Percentiles rank a stretch among this genome's conserved stretches.
These are phyloP conservation scores for Belonocnema kinseyi DNA, from an alignment of 1,140 invertebrate genomes.

Conservation along the genomic window DNA sequence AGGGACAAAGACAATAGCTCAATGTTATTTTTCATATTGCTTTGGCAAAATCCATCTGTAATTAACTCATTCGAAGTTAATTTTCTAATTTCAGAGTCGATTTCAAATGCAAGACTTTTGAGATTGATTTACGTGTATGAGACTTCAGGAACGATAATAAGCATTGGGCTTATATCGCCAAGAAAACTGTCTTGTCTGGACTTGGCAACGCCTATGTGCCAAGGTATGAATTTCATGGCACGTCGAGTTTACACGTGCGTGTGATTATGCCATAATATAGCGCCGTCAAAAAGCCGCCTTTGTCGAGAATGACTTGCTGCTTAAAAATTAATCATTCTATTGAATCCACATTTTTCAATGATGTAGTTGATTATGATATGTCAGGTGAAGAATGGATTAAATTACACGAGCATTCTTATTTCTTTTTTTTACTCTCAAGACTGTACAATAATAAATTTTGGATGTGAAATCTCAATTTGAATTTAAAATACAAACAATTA, in stretches of 20 bases:
- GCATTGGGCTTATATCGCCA: slow-evolving; percentile 1
- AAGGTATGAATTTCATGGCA: slow-evolving; percentile 5
- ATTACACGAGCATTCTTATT: too few relatives aligned
- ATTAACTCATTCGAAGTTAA: too few relatives aligned
- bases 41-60: too few relatives aligned
- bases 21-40: too few relatives aligned
- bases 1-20: too few relatives aligned
- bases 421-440: too few relatives aligned
- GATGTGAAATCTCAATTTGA: too few relatives aligned
- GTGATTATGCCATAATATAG: background rate
- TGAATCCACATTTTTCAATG: too few relatives aligned
- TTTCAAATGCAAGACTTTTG: background rate
- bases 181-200: slow-evolving; percentile 3
- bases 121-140: slow-evolving; percentile 13
- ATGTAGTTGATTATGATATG: too few relatives aligned
- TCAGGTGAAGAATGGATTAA: slow-evolving; percentile 31
- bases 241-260: background rate
- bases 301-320: background rate
- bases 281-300: background rate
- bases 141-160: background rate
- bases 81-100: background rate
- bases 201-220: background rate
- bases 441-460: too few relatives aligned
- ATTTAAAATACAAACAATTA: too few relatives aligned
- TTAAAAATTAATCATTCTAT: background rate